Percentiles rank a stretch among this genome's conserved stretches.
Evolutionary conservation across 1,140 invertebrate species (phyloP).

Genomic region (Drosophila sp.): DNA sequence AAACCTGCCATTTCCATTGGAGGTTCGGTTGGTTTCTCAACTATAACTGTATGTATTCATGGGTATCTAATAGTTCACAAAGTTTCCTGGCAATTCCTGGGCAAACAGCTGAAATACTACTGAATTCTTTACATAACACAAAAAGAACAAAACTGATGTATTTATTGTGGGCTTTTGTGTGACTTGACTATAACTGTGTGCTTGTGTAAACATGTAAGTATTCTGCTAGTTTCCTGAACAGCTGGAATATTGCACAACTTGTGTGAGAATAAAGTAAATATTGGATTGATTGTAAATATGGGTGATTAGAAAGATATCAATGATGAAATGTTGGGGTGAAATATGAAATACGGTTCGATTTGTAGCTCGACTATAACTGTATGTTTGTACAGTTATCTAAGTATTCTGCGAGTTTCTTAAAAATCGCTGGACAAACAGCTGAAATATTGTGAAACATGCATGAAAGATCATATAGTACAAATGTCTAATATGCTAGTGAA

Average conservation of each 20-base stretch:
- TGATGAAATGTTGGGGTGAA: too few species aligned
- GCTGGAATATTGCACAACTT: neutral
- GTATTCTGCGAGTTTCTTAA: neutral
- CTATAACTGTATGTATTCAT: conserved; percentile 12
- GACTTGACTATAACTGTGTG: neutral
- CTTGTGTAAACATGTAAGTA: neutral
- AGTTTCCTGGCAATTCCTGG: conserved; percentile 10
- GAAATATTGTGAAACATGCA: conserved; percentile 6
- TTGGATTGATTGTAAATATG: too few species aligned
- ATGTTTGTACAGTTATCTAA: neutral
- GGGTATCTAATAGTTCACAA: conserved; percentile 9
- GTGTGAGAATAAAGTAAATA: too few species aligned
- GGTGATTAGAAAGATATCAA: too few species aligned
- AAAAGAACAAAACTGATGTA: neutral
- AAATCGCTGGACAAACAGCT: neutral
- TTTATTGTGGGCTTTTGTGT: neutral
- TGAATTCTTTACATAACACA: neutral
- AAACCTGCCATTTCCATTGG: neutral
- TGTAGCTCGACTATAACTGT: neutral
- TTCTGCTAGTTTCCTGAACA: neutral
- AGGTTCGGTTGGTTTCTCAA: neutral
- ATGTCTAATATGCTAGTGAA: conserved; percentile 23
- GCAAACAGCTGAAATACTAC: neutral
- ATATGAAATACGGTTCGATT: neutral
- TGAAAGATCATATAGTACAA: conserved; percentile 1